phyloP scores from a whole-genome alignment of 2,888 invertebrate genomes.

The Heteromurus nitidus region DNA sequence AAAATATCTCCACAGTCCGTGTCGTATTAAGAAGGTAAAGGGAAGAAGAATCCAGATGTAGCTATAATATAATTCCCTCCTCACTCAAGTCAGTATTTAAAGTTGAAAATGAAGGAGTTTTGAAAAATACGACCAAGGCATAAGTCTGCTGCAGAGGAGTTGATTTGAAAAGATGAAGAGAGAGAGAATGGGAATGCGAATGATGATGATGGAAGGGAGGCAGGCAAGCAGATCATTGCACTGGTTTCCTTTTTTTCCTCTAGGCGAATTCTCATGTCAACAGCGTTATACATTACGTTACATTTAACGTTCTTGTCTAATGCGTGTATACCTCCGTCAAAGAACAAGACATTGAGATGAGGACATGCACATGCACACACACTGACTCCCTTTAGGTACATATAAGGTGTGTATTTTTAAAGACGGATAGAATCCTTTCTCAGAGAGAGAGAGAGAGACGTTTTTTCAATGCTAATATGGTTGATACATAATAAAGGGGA shows the following conservation, averaged over 20 bases:
- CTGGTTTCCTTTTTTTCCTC: slow-evolving; percentile 64
- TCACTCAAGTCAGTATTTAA: no score
- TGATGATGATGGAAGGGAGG: slow-evolving; percentile 15
- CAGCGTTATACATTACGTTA: slow-evolving; percentile 30
- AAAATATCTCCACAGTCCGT: no score
- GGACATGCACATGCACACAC: neutral
- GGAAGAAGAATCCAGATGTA: no score
- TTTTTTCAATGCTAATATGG: slow-evolving; percentile 1
- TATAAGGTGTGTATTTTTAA: no score
- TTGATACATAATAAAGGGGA: neutral
- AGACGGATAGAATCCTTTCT: neutral
- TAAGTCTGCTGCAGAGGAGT: no score
- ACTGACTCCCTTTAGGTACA: neutral
- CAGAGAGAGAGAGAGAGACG: neutral
- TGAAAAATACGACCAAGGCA: no score
- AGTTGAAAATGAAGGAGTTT: neutral
- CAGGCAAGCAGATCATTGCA: slow-evolving; percentile 66
- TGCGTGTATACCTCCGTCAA: neutral
- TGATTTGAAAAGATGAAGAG: no score
- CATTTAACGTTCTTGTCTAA: slow-evolving; percentile 6
- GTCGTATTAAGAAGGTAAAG: no score
- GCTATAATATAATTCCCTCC: no score
- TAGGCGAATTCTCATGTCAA: slow-evolving; percentile 63
- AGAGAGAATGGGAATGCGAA: neutral
- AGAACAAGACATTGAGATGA: neutral